Evolutionary conservation across 1,140 invertebrate species (phyloP).

Genomic region (Drosophila lacertosa): DNA sequence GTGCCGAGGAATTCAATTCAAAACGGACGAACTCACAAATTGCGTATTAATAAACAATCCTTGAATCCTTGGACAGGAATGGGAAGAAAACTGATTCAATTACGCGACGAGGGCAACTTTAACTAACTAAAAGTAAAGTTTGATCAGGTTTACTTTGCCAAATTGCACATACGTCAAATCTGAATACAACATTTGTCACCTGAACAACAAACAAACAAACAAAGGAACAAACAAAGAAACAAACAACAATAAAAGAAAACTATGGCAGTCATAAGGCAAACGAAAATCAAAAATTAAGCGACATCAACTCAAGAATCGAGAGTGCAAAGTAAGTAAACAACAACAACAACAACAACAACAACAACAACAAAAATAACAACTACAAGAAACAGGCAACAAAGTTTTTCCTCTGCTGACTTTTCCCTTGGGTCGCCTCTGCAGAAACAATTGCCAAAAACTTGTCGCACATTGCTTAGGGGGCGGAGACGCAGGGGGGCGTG

Average conservation of each 20-base stretch:
- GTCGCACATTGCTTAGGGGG: too few species aligned
- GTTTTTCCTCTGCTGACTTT: too few species aligned
- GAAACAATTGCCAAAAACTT: too few species aligned
- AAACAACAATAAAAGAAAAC: conserved; percentile 20
- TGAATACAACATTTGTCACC: conserved; percentile 36
- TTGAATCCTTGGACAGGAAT: not conserved
- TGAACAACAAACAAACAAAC: conserved; percentile 22
- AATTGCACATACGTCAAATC: conserved; percentile 54
- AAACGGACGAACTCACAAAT: conserved; percentile 12
- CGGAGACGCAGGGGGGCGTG: too few species aligned
- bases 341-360: conserved; percentile 5
- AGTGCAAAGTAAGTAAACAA: conserved; percentile 32
- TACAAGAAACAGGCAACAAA: conserved; percentile 52
- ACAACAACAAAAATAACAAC: conserved; percentile 18
- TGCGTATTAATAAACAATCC: conserved; percentile 26
- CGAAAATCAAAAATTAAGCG: conserved; percentile 63
- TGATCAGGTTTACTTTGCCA: conserved; percentile 47
- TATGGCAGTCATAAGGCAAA: conserved; percentile 43
- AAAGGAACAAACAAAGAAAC: too few species aligned
- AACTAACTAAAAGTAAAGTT: conserved; percentile 40
- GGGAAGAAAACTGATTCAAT: conserved; percentile 25
- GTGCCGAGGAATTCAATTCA: conserved; percentile 2
- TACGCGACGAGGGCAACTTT: conserved; percentile 8
- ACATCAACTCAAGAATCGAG: conserved; percentile 37
- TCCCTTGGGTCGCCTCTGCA: too few species aligned